Evolutionary conservation across 2,113 vertebrate species (phyloP).

Genomic region (Alexandromys fortis): DNA sequence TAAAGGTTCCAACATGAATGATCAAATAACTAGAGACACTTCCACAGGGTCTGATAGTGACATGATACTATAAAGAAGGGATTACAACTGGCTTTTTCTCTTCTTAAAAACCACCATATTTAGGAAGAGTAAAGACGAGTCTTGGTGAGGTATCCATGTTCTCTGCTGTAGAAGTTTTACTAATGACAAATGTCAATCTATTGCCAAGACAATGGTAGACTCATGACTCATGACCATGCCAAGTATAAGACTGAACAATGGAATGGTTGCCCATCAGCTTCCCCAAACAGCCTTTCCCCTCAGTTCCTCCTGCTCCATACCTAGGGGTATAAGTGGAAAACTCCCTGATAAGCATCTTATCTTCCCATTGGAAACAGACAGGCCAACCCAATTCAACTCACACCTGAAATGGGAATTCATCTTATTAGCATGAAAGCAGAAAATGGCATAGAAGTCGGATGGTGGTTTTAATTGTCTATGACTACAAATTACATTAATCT

Average conservation of each 20-base stretch:
- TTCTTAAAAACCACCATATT: background rate
- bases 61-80: background rate
- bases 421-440: conserved; percentile 15
- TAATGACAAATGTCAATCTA: background rate
- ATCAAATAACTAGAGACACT: background rate
- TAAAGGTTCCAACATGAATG: background rate
- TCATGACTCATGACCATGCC: background rate
- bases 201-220: background rate
- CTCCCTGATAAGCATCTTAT: background rate
- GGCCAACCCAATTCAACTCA: background rate
- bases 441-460: background rate
- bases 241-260: background rate
- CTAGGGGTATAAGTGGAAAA: background rate
- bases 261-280: background rate
- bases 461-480: conserved; percentile 22
- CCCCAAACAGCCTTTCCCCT: background rate
- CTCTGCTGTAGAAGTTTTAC: background rate
- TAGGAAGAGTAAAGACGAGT: background rate
- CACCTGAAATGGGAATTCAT: background rate
- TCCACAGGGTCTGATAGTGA: background rate
- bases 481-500: background rate
- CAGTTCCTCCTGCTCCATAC: background rate
- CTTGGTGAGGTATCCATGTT: background rate
- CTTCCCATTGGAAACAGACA: background rate
- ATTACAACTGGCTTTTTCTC: background rate